Conservation (phyloP, 2,888 invertebrate genomes). For the Cephus nigrinus region DNA sequence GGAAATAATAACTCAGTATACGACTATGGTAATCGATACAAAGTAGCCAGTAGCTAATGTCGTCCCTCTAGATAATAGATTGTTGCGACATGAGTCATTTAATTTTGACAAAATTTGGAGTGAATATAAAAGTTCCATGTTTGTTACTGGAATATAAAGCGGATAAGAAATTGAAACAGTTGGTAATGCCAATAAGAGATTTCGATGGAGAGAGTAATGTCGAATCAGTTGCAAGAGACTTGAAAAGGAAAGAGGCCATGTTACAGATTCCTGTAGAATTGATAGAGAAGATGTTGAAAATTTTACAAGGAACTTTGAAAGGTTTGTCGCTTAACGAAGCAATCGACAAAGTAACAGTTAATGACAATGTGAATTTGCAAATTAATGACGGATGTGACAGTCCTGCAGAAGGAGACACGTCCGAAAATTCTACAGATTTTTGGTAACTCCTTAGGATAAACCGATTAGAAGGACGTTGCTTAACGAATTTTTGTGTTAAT, state of each 20-base stretch:
- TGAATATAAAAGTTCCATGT: not conserved
- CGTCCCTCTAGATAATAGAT: not conserved
- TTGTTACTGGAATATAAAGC: not conserved
- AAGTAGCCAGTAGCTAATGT: not conserved
- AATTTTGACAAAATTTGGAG: not conserved
- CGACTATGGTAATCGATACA: not conserved
- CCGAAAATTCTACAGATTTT: not conserved
- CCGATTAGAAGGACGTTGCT: not conserved
- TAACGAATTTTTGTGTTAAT: not conserved
- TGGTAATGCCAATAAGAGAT: not conserved
- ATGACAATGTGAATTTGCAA: not conserved
- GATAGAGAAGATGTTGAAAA: not conserved
- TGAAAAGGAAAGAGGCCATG: not conserved
- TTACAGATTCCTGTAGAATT: not conserved
- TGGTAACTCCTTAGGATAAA: not conserved
- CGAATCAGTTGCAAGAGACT: not conserved
- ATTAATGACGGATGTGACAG: not conserved
- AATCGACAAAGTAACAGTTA: not conserved
- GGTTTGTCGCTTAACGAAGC: not conserved
- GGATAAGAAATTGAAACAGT: not conserved
- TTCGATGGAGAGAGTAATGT: not conserved
- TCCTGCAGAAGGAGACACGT: not conserved
- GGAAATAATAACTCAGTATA: not conserved
- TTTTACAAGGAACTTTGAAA: not conserved
- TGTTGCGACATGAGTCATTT: not conserved